Base-by-base conservation (phyloP, 1,140 invertebrate genomes). In the Holotrichia oblita region DNA sequence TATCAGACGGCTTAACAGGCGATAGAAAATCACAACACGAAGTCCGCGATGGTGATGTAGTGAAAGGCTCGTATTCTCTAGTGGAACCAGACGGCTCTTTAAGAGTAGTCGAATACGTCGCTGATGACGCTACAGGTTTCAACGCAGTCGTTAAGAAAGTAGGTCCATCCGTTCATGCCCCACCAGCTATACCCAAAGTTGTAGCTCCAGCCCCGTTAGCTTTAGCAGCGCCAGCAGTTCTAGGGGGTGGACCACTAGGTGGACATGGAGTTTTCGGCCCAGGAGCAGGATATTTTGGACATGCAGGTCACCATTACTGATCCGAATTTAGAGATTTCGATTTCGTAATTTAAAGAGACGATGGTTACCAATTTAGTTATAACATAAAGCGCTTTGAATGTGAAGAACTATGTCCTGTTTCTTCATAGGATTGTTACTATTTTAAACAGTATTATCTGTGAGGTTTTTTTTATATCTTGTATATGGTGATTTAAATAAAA, bases 141-240 rank as follows among this genome's bases (percentile, higher is more conserved):
- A 79, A 79, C 41, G 78, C 78, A 4, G 73, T 79, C 9, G 78
- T 79, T 0, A 76, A 79, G 44, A 79, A 79, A 76, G 40, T 79
- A 14, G 77, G 77, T 14, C 77, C 77, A 14, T 74, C 69, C 0
- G 69, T 78, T 9, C 77, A 78, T 74, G 69, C 77, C 9, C 74
- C 74, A 12, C 27, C 27, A 34, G 27, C 27, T 34, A 34, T 34
- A 34, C 27, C 27, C 27, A 34, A 34, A 34, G 27, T 34, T 4
- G 27, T 34, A 34, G 27, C 27, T 34, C 27, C 27, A 34, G 27
- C 27, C 27, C 27, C 27, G 27, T 34, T 34, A 34, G 27, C 27
- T 4, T 34, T 34, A 34, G 27, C 27, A 34, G 27, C 73, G 10
- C 40, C 27, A 17, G 40, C 73, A n/a, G 61, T 10, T 6, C 22